These are phyloP conservation scores for Argynnis bischoffii DNA, from an alignment of 2,888 invertebrate genomes.

Conservation along the genomic window DNA sequence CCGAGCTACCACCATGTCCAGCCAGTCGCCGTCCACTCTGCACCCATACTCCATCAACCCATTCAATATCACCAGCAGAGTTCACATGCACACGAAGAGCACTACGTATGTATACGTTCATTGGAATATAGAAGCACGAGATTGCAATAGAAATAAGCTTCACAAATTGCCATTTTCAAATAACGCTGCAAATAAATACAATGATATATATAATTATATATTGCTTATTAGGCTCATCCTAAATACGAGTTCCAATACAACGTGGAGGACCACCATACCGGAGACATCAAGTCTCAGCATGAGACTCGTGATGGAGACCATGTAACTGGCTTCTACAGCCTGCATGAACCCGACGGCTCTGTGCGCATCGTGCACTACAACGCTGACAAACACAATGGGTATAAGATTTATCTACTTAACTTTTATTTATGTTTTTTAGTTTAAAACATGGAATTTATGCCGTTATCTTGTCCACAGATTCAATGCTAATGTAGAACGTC, in stretches of 20 bases:
- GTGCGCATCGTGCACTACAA: conserved; percentile 80
- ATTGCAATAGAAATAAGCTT: too few species aligned
- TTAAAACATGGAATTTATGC: too few species aligned
- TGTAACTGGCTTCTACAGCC: conserved; percentile 81
- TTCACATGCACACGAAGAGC: background rate
- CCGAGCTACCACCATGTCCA: conserved; percentile 36
- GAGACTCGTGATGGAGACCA: conserved; percentile 68
- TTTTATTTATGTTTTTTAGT: background rate
- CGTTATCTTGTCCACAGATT: conserved; percentile 10
- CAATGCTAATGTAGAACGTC: conserved; percentile 64
- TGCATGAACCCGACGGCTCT: conserved; percentile 82
- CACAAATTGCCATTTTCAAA: too few species aligned
- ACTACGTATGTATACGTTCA: background rate
- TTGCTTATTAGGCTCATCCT: conserved; percentile 32
- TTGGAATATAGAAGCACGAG: too few species aligned
- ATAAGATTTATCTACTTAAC: conserved; percentile 33
- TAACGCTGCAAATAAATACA: too few species aligned
- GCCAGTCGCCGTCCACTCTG: conserved; percentile 23
- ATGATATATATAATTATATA: too few species aligned
- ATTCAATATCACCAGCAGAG: background rate
- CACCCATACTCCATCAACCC: conserved; percentile 17
- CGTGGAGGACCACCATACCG: conserved; percentile 70
- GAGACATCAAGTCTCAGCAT: conserved; percentile 70
- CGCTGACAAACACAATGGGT: conserved; percentile 78
- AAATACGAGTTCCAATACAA: conserved; percentile 70